A percentile compares a stretch with the other conserved stretches of the same genome.
Conservation (phyloP, 2,888 invertebrate species). For the Acrocera orbiculus region DNA sequence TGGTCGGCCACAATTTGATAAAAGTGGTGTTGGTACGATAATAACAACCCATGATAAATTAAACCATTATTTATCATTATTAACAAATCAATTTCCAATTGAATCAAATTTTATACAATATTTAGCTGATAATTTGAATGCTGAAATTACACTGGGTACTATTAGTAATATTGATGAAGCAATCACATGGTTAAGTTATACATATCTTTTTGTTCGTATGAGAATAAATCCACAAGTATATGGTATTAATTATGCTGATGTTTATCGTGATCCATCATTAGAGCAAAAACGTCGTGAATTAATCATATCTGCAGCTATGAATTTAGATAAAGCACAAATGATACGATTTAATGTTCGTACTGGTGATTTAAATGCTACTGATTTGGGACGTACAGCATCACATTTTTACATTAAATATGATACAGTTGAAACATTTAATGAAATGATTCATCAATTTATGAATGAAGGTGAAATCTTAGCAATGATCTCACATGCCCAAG, state of each 20-base stretch:
- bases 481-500: conserved; percentile 81
- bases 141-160: conserved; percentile 92
- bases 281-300: conserved; percentile 59
- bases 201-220: conserved; percentile 90
- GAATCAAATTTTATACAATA: conserved; percentile 90
- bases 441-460: conserved; percentile 63
- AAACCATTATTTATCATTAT: conserved; percentile 77
- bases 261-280: conserved; percentile 61
- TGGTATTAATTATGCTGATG: conserved; percentile 42
- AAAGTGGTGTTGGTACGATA: conserved; percentile 84
- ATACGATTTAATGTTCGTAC: conserved; percentile 74
- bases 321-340: conserved; percentile 85
- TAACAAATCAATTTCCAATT: conserved; percentile 95
- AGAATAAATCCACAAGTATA: conserved; percentile 70
- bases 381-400: conserved; percentile 90
- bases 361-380: conserved; percentile 60
- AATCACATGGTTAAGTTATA: conserved; percentile 94
- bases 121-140: conserved; percentile 92
- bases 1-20: conserved; percentile 94
- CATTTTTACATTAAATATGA: conserved; percentile 95
- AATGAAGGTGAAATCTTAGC: conserved; percentile 70
- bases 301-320: conserved; percentile 62
- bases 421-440: conserved; percentile 85
- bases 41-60: conserved; percentile 86
- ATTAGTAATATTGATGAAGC: conserved; percentile 92